Base-by-base conservation (phyloP, 2,113 vertebrate species). In the Cephalopterus ornatus region DNA sequence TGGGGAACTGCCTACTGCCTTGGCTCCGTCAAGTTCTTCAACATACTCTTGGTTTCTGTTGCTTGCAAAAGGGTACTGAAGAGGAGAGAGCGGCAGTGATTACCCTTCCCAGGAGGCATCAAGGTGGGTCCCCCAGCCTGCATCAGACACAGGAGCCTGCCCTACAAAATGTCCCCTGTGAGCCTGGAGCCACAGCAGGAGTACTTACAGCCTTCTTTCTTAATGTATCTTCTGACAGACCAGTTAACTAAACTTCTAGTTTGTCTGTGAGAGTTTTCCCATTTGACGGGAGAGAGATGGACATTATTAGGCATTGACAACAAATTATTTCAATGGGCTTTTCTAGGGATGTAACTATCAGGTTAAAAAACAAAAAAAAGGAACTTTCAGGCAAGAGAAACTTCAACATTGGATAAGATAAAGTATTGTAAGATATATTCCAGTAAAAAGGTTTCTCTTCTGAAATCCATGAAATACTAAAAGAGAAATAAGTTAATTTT, bases 221-320 rank as follows among this genome's bases (percentile, higher is more conserved):
- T 44, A 44, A 33, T 2, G 5, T 22, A 8, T 47, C 27, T 80
- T 15, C 58, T 66, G 61, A 22, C 3, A 61, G 44, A 68, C 15
- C 5, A 46, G 26, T 41, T 68, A 59, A 53, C 4, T 52, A 41
- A 35, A 50, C 39, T 59, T 80, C 26, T 78, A 46, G 3, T 49
- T 88, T 61, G 16, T 8, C 8, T 0, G 0, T 53, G 41, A 49
- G 12, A 66, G 6, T 62, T 35, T 44, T 82, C 33, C 44, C 15
- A 2, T 58, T 70, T 9, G 4, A 18, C 24, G 23, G 4, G 35
- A 59, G 33, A 47, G 26, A 74, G 21, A 8, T 77, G 12, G 33
- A 13, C 1, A 1, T 53, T 82, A 8, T n/a, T 49, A 62, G 12
- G 4, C 44, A 79, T 9, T 18, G 35, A 37, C 30, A 68, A 50